Base-by-base conservation (phyloP, 2,888 invertebrate genomes). In the Pilophorus perplexus region DNA sequence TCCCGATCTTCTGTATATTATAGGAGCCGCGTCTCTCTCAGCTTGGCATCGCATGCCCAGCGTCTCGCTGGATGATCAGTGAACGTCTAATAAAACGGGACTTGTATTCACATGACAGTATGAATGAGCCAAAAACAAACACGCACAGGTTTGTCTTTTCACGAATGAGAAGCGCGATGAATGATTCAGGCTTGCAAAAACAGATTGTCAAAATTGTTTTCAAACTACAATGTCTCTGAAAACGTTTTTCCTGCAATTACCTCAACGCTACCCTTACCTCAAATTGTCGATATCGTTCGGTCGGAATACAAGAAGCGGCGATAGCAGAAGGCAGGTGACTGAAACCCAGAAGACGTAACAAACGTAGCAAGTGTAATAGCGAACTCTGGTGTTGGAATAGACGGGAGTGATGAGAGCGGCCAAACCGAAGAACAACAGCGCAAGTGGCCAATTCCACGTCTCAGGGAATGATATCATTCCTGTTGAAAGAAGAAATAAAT, bases 241-340 rank as follows among this genome's bases (percentile, higher is more conserved):
- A 33, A 33, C 12, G 6, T 33, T 33, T 33, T 33, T 33, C 6
- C 12, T 33, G n/a, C n/a, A n/a, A n/a, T n/a, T n/a, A n/a, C n/a
- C n/a, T n/a, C n/a, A n/a, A n/a, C n/a, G 6, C 33, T 23, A 8
- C 2, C 10, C 48, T 25, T 25, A 50, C 48, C 12, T 50, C 27
- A 79, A 78, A 74, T 83, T 83, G 71, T 79, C 80, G 16, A 82
- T 81, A 64, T 73, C 70, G 40, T 64, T 71, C 27, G 73, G 72
- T 37, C 72, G 69, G 12, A 74, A 42, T 16, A 72, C 10, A 37
- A 74, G 73, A 16, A 73, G 38, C 16, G 74, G 75, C n/a, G 72
- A 64, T 2, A 72, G 62, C 2, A 72, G 27, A 6, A 71, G 52
- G 8, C 70, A 50, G 16, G 66, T 28, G 2, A 69, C 20, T 16